Base-by-base conservation (phyloP, 1,140 invertebrate species). In the Campoletis sonorensis region DNA sequence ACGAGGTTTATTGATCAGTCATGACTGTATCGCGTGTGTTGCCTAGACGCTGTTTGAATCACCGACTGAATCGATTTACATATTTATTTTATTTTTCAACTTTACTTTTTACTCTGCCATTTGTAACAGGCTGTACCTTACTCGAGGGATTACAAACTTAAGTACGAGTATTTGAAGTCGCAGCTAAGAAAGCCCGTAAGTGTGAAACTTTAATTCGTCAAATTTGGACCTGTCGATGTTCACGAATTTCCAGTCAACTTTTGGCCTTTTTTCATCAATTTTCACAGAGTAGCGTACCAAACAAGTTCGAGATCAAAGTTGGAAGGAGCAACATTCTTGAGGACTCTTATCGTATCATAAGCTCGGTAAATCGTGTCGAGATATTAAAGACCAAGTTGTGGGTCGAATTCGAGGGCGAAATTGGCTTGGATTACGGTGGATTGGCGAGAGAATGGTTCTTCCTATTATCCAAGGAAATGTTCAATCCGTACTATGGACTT, bases 361-460 rank as follows among this genome's bases (percentile, higher is more conserved):
- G 95, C 85, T 96, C 95, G 79, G 97, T 98, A 30, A 95, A 94
- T 78, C 94, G 96, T 87, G 94, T 97, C 70, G 97, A 98, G 88
- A 93, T 98, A 86, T 93, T 99, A 79, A 98, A 99, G 92, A 98
- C 98, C 45, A 99, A 99, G 93, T 92, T 99, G 77, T 99, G 98
- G 98, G 96, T 99, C 51, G 98, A 99, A 92, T 99, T 99, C 93
- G 98, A 99, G 89, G 97, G 97, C 23, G 98, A 99, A 93, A 96
- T 98, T 79, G 98, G 98, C 4, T 93, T 99, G 45, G 99, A 99
- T 93, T 99, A 99, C 91, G 98, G 99, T 82, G 99, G 99, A 78
- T 94, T 99, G 68, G 97, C 97, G 21, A 93, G 98, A 83, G 98
- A 99, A 94, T 99, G 98, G 98, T 99, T 99, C 93, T 99, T 99